A percentile compares a stretch with the other conserved stretches of the same genome.
phyloP scores from a whole-genome alignment of 2,113 vertebrate genomes.

The Leucopsar rothschildi region DNA sequence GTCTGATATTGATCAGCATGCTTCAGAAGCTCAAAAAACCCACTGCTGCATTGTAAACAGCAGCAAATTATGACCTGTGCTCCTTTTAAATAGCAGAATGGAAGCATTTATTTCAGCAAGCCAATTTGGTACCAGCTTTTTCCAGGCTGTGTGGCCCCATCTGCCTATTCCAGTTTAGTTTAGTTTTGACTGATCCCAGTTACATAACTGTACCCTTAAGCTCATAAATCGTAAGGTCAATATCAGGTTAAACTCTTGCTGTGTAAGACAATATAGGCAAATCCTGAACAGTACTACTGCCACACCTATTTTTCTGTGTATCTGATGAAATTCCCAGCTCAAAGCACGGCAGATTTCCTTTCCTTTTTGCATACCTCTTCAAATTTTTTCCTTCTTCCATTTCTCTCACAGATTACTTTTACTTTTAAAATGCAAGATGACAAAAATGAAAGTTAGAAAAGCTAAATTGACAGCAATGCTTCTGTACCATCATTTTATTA shows the following conservation, averaged over 20 bases:
- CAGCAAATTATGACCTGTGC: neutral
- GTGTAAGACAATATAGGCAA: neutral
- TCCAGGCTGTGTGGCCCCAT: neutral
- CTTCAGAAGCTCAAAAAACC: neutral
- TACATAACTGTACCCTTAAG: slow-evolving; percentile 34
- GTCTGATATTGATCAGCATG: neutral
- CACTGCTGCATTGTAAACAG: neutral
- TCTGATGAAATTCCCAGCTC: neutral
- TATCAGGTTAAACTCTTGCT: slow-evolving; percentile 19
- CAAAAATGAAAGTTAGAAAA: neutral
- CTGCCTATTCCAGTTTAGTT: slow-evolving; percentile 35
- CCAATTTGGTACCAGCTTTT: slow-evolving; percentile 30
- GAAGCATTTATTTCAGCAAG: slow-evolving; percentile 10
- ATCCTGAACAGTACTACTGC: neutral
- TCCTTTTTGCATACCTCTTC: neutral
- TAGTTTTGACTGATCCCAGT: slow-evolving; percentile 43
- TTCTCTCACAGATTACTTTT: neutral
- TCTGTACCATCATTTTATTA: neutral
- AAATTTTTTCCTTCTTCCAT: neutral
- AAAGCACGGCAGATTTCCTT: neutral
- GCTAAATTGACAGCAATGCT: neutral
- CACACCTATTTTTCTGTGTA: neutral
- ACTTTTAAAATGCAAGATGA: neutral
- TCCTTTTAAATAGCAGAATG: neutral
- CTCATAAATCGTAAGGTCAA: slow-evolving; percentile 11